Evolutionary conservation across 1,140 invertebrate genomes (phyloP), one percentile per base, ranked within the genome.

Genomic region (Bombyx mori): DNA sequence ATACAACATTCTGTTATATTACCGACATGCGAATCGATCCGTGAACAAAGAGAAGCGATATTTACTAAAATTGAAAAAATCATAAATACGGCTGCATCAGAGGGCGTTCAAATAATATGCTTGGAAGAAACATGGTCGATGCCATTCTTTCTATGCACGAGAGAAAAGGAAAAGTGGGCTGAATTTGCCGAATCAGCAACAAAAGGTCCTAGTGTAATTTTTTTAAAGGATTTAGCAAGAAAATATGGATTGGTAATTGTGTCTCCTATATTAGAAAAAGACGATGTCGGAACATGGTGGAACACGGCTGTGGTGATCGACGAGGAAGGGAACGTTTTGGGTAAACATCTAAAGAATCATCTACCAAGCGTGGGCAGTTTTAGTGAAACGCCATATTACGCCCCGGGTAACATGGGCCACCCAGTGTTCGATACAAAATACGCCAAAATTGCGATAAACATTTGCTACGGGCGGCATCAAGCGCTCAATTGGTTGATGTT

Each of bases 101-200:
- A 92, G 68, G 91, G 92, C 18, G 97, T 95, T 7, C 98, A 99
- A 71, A 91, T 99, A 44, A 69, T 99, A 12, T 99, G 98, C 78
- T 90, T 99, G 48, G 98, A 99, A 87, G 98, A 99, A 89, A 94
- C 96, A 10, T 99, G 98, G 98, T 92, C 97, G 95, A 99, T 99
- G 98, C 98, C 98, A 2, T 99, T 99, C 90, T 97, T 95, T 6
- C 98, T 99, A 70, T 99, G 98, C 78, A 99, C 98, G 0, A 88
- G 97, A 49, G 98, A 99, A 88, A 97, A 96, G 80, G 90, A 93
- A 65, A 97, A 96, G 1, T 99, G 98, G 98, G 93, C 92, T 69
- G 96, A 99, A 82, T 98, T 99, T 85, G 97, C 97, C 0, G 98
- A 99, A 86, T 92, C 93, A 57, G 95, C 95, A n/a, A 91, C 94